Evolutionary conservation across 2,797 vertebrate species (phyloP), one percentile per base, ranked within the genome.

Genomic region (Sylvilagus floridanus): DNA sequence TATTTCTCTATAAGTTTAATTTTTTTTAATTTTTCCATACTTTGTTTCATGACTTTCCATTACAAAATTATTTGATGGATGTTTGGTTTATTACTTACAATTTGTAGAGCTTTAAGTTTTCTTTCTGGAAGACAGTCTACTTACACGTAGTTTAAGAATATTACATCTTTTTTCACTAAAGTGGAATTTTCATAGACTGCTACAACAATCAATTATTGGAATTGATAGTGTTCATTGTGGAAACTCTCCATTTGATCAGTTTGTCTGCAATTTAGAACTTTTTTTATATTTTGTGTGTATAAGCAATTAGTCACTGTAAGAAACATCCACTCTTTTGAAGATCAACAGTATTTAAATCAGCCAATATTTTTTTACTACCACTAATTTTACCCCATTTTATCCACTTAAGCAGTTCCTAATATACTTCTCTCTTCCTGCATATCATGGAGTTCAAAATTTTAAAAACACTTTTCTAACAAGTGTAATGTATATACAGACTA

Each of bases 301-400:
- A 90, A 90, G 57, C 47, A 88, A 88, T 60, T 54, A 24, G 24
- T 81, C 28, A 32, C 57, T 3, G 84, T 71, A 84, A 79, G 26
- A 94, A 92, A 93, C 7, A 47, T 32, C 54, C 22, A 84, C 9
- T 57, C n/a, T 37, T 87, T 81, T 57, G 68, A 92, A 90, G 37
- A 90, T 12, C 8, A 79, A 69, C 5, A 79, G 72, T 9, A 72
- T 90, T 87, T 90, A 13, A 94, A 54, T 28, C 22, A 72, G n/a
- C 24, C 37, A 42, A 5, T 75, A 66, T 90, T 78, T 65, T 57
- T 57, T 57, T 57, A 57, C 16, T 47, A 57, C 54, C 13, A 17
- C 54, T 57, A 57, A 71, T 42, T 79, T 50, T 71, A 69, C 1
- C 4, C 28, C 52, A 92, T 50, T 84, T 86, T 19, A 92, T 30